Evolutionary conservation across 2,113 vertebrate genomes (phyloP), one percentile per base, ranked within the genome.

Genomic region (Amphiprion percula): DNA sequence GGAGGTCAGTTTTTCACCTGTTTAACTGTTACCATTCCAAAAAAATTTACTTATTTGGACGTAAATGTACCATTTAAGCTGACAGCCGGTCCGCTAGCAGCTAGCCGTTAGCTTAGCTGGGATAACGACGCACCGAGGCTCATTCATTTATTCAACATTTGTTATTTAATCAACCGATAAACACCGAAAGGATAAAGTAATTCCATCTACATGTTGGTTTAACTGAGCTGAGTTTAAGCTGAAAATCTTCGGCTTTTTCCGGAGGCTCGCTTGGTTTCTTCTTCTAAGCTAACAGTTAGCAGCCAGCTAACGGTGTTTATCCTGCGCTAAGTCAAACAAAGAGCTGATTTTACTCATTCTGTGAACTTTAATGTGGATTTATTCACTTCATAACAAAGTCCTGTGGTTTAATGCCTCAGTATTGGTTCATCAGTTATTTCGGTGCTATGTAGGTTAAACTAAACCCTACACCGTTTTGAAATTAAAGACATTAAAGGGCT

Each of bases 1-100:
- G 4, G 97, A 98, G 96, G 97, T 97, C 15, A n/a, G 87, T 79
- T 1, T 24, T 55, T 72, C 4, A 56, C 3, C 0, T 1, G 0
- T 21, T 39, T 3, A 1, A 44, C 1, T 1, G 0, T 0, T 10
- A 0, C 0, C 10, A 0, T 0, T 6, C 19, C 0, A 2, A 39
- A 6, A 0, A 3, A 26, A 0, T 26, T 10, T 0, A 11, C 5
- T 66, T 14, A 64, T 37, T 1, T 10, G 4, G 1, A 0, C 0
- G 2, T 30, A 4, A 3, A 28, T 1, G 21, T 37, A 37, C 33
- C 33, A 10, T 60, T 75, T 44, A 54, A 15, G 3, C 12, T 1
- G 44, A 11, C 9, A 47, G 24, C 12, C n/a, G 53, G n/a, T 65
- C 12, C 1, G 68, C 49, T 85, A 82, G 81, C 83, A 50, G 59